A percentile compares a stretch with the other conserved stretches of the same genome.
These are phyloP conservation scores for Megastigmus dorsalis DNA, from an alignment of 2,888 invertebrate species.

Conservation along the genomic window DNA sequence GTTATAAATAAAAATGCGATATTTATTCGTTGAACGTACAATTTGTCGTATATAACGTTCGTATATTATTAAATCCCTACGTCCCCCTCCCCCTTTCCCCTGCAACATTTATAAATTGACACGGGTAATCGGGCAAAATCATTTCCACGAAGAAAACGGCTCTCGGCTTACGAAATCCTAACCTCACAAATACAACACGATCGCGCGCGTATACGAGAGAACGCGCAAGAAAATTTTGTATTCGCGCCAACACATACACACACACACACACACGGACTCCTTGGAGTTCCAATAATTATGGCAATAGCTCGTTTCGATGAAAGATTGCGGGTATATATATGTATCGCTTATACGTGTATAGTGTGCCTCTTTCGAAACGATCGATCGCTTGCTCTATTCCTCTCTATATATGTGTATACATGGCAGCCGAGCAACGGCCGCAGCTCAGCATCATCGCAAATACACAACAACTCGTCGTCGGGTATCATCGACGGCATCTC, in stretches of 20 bases:
- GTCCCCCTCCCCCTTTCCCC: no score
- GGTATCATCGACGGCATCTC: not conserved
- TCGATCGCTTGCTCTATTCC: constrained; percentile 33
- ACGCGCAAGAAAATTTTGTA: constrained; percentile 30
- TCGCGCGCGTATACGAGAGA: not conserved
- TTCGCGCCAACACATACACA: not conserved
- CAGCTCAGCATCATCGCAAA: not conserved
- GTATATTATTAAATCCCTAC: constrained; percentile 1
- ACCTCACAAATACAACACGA: not conserved
- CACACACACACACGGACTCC: no score
- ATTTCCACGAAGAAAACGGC: constrained; percentile 24
- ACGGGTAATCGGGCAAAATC: constrained; percentile 8
- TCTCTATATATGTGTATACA: no score
- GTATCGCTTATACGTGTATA: not conserved
- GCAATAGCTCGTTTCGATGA: constrained; percentile 37
- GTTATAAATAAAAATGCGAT: no score
- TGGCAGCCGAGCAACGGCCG: no score
- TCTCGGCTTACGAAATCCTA: constrained; percentile 22
- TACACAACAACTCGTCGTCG: no score
- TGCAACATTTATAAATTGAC: not conserved
- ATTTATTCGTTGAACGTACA: no score
- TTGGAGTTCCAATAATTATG: constrained; percentile 43
- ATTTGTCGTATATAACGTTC: not conserved
- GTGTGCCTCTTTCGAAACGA: no score
- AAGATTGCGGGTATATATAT: constrained; percentile 29